phyloP scores from a whole-genome alignment of 2,113 vertebrate species.

The Campylorhamphus procurvoides region DNA sequence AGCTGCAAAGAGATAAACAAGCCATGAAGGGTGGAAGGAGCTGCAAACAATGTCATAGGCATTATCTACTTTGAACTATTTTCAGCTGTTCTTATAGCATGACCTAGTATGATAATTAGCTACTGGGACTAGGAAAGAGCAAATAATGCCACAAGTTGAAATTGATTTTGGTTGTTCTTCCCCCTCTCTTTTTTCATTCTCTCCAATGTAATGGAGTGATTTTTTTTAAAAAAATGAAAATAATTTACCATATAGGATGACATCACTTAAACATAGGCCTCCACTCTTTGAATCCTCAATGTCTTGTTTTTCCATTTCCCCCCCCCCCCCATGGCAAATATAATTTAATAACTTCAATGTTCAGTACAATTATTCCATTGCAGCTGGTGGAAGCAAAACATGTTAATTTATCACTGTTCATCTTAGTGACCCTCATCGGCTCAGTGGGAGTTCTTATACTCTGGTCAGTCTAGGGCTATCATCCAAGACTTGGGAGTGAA shows the following conservation, averaged over 20 bases:
- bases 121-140: not conserved
- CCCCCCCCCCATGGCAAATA: accelerated
- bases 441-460: not conserved
- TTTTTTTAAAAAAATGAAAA: not conserved
- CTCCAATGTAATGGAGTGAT: not conserved
- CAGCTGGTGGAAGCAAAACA: not conserved
- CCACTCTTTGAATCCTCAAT: not conserved
- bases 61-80: not conserved
- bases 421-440: not conserved
- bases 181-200: not conserved
- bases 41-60: not conserved
- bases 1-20: not conserved
- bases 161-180: not conserved
- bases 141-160: not conserved
- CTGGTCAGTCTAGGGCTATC: not conserved
- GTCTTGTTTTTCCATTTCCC: not conserved
- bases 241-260: not conserved
- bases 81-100: not conserved
- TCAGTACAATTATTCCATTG: not conserved
- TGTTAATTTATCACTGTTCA: not conserved
- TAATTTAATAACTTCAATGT: not conserved
- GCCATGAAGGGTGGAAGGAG: not conserved
- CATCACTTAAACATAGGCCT: not conserved
- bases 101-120: not conserved
- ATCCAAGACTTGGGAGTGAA: not conserved